phyloP scores from a whole-genome alignment of 2,113 vertebrate species.

The Neogobius melanostomus region DNA sequence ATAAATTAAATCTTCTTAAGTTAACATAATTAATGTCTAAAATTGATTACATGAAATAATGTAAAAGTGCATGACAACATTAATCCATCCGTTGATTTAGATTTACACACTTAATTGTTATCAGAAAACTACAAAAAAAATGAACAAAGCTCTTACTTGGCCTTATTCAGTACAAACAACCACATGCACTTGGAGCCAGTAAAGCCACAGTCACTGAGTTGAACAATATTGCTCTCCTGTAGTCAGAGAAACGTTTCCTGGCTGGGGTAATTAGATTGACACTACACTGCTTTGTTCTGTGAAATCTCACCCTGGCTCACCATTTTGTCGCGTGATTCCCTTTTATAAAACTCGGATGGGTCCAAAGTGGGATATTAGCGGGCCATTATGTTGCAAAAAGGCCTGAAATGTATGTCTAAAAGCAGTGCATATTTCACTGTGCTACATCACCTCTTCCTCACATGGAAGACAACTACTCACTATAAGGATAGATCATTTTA shows the following conservation, averaged over 20 bases:
- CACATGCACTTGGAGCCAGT: not conserved
- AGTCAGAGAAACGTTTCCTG: not conserved
- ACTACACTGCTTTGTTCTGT: not conserved
- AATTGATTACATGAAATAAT: not conserved
- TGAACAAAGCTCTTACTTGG: not conserved
- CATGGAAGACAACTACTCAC: not conserved
- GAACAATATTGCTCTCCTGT: not conserved
- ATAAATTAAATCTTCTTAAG: no score
- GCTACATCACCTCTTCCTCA: not conserved
- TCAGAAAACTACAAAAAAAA: not conserved
- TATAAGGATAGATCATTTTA: no score
- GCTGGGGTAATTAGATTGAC: constrained; percentile 10
- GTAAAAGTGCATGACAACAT: not conserved
- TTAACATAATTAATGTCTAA: no score
- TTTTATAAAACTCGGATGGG: not conserved
- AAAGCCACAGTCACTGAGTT: not conserved
- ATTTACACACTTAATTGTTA: not conserved
- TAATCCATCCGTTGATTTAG: not conserved
- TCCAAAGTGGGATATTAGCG: not conserved
- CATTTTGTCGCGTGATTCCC: not conserved
- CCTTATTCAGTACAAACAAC: not conserved
- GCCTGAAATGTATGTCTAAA: not conserved
- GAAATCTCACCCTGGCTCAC: constrained; percentile 1
- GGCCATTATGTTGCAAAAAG: not conserved
- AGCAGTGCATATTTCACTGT: constrained; percentile 10